phyloP scores from a whole-genome alignment of 1,140 invertebrate species.

The Melipona quadrifasciata region DNA sequence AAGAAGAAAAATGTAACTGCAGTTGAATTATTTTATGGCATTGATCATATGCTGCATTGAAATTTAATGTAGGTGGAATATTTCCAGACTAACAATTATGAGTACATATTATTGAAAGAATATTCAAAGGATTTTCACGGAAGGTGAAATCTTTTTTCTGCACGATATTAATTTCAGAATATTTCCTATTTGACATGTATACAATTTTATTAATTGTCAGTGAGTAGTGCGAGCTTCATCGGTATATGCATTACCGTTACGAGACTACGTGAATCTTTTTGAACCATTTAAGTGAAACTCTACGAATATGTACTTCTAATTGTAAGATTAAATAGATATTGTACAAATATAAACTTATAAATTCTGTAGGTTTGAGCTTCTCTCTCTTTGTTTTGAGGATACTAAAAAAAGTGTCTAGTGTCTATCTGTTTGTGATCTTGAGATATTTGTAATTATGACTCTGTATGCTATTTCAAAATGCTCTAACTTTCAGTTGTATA shows the following conservation, averaged over 20 bases:
- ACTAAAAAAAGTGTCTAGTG: neutral
- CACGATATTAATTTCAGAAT: slow-evolving; percentile 23
- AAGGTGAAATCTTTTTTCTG: slow-evolving; percentile 65
- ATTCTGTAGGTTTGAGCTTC: neutral
- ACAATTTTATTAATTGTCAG: slow-evolving; percentile 30
- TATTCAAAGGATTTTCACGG: slow-evolving; percentile 67
- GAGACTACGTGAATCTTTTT: neutral
- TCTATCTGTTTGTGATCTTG: neutral
- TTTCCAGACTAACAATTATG: slow-evolving; percentile 64
- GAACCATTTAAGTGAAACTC: neutral
- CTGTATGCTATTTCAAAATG: neutral
- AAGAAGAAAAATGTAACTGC: slow-evolving; percentile 27
- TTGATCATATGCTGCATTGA: slow-evolving; percentile 56
- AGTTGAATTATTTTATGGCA: slow-evolving; percentile 36
- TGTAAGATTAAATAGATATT: neutral
- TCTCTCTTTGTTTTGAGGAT: neutral
- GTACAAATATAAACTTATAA: neutral
- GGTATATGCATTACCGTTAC: too few species aligned
- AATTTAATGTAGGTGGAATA: slow-evolving; percentile 59
- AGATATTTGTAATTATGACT: neutral
- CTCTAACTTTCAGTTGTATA: neutral
- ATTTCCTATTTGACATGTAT: slow-evolving; percentile 32
- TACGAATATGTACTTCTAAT: neutral
- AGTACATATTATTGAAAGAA: slow-evolving; percentile 65
- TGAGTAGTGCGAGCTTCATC: neutral